Evolutionary conservation across 2,888 invertebrate species (phyloP).

Genomic region (Acrobasis repandana): DNA sequence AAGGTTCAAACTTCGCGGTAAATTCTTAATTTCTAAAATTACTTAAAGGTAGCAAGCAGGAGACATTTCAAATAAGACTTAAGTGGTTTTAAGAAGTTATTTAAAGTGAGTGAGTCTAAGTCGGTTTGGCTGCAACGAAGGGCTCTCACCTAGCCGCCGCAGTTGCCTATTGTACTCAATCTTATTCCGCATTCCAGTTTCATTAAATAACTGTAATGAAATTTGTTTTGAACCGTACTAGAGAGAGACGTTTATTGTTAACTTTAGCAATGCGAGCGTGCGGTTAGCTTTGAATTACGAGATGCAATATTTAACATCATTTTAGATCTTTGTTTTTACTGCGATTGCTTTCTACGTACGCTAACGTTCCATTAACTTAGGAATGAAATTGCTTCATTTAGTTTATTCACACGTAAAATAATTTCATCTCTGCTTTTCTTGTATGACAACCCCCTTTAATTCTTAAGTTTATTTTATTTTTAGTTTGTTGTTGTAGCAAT

Average conservation of each 20-base stretch:
- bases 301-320: constrained; percentile 9
- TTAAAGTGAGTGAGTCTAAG: constrained; percentile 44
- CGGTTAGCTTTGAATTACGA: not conserved
- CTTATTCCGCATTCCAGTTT: constrained; percentile 13
- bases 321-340: not conserved
- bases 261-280: not conserved
- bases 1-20: not conserved
- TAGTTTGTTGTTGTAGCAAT: too few species aligned
- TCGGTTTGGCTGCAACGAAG: constrained; percentile 36
- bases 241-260: constrained; percentile 1
- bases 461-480: too few species aligned
- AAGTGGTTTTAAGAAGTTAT: constrained; percentile 38
- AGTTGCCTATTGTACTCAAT: constrained; percentile 24
- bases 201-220: constrained; percentile 19
- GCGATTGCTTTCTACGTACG: too few species aligned
- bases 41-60: not conserved
- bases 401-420: too few species aligned
- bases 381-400: too few species aligned
- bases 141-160: constrained; percentile 31
- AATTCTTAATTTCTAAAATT: constrained; percentile 15
- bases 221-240: constrained; percentile 2
- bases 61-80: constrained; percentile 25
- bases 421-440: too few species aligned
- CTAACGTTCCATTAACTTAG: too few species aligned
- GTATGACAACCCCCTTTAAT: too few species aligned